Conservation (phyloP, 2,797 vertebrate species). For the Falco columbarius region DNA sequence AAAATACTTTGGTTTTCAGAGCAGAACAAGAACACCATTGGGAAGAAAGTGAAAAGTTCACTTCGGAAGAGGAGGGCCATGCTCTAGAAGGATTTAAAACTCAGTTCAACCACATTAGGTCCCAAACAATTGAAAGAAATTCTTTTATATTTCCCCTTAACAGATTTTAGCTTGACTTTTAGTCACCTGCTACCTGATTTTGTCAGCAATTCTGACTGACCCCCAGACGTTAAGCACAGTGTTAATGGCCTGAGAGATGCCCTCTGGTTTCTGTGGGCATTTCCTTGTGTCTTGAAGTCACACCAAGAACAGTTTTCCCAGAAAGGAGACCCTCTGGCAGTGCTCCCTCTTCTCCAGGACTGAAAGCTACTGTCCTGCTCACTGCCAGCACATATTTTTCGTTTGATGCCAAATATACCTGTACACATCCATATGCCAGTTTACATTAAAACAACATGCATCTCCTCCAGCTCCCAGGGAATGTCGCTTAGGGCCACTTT, state of each 20-base stretch:
- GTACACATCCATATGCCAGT: neutral
- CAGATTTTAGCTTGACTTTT: neutral
- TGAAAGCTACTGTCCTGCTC: neutral
- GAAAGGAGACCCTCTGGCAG: neutral
- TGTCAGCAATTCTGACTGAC: neutral
- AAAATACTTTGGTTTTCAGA: neutral
- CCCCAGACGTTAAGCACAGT: neutral
- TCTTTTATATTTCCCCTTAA: neutral
- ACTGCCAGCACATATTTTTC: neutral
- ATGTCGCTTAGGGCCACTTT: neutral
- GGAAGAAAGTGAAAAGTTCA: neutral
- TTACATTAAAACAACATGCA: accelerated
- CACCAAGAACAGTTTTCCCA: neutral
- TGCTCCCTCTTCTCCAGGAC: neutral
- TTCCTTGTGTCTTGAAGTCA: accelerated
- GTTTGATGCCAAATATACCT: neutral
- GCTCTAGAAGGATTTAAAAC: neutral
- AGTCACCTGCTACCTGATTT: neutral
- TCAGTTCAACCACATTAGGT: neutral
- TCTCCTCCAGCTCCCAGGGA: neutral
- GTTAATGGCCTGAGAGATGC: neutral
- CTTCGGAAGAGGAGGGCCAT: neutral
- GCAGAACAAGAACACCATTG: neutral
- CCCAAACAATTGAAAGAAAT: neutral
- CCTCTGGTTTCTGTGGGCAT: neutral